A percentile compares a stretch with the other conserved stretches of the same genome.
Evolutionary conservation across 2,888 invertebrate genomes (phyloP).

Genomic region (Myopa tessellatipennis): DNA sequence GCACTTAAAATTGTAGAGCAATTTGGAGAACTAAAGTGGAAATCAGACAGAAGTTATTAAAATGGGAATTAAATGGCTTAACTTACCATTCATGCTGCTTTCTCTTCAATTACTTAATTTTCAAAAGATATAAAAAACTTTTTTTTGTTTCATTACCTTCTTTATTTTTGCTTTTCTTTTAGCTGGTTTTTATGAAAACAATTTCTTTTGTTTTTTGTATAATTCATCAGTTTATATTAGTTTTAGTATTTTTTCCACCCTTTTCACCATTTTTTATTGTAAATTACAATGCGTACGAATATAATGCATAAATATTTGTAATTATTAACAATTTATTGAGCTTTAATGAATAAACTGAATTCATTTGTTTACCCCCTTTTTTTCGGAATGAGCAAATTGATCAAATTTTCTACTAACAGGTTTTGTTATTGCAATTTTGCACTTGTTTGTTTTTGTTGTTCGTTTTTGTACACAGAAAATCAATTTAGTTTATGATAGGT

Average conservation of each 20-base stretch:
- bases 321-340: conserved; percentile 42
- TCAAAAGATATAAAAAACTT: not conserved
- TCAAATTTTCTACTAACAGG: conserved; percentile 13
- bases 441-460: not conserved
- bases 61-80: no score
- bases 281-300: conserved; percentile 37
- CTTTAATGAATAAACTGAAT: conserved; percentile 44
- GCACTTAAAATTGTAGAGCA: no score
- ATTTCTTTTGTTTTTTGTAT: conserved; percentile 9
- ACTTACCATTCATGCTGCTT: no score
- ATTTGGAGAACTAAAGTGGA: no score
- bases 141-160: conserved; percentile 1
- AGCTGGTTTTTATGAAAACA: not conserved
- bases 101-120: no score
- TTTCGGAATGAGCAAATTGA: conserved; percentile 24
- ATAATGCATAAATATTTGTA: conserved; percentile 38
- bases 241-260: conserved; percentile 30
- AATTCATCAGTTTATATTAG: conserved; percentile 21
- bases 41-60: no score
- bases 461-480: conserved; percentile 23
- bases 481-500: not conserved
- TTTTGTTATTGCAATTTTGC: not conserved
- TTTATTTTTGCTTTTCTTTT: not conserved
- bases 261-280: conserved; percentile 30
- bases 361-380: conserved; percentile 42